Percentiles rank a stretch among this genome's conserved stretches.
phyloP scores from a whole-genome alignment of 2,888 invertebrate species.

The Salticus scenicus region DNA sequence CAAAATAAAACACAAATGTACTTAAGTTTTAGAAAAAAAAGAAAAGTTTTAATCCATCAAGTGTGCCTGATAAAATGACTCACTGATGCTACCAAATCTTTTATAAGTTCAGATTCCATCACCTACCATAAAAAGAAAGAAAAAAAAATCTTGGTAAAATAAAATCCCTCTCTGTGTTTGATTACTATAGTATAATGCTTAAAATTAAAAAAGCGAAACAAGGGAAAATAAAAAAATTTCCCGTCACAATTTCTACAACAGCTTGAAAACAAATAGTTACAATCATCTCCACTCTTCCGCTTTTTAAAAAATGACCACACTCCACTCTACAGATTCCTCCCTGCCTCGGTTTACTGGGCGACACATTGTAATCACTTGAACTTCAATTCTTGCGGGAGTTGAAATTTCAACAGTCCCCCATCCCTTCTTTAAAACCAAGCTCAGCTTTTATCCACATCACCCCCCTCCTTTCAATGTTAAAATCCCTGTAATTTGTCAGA shows the following conservation, averaged over 20 bases:
- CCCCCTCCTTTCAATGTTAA: slow-evolving; percentile 25
- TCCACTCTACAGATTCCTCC: neutral
- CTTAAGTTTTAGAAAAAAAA: too few species aligned
- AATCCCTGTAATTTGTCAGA: slow-evolving; percentile 62
- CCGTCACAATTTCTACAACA: neutral
- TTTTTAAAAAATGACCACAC: slow-evolving; percentile 37
- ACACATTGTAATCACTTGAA: slow-evolving; percentile 41
- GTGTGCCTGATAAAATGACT: too few species aligned
- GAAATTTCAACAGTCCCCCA: neutral
- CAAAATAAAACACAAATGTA: too few species aligned
- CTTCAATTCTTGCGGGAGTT: neutral
- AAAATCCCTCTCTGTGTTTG: too few species aligned
- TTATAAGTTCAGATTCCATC: too few species aligned
- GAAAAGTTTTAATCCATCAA: too few species aligned
- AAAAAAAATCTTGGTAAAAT: too few species aligned
- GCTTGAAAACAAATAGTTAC: neutral
- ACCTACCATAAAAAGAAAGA: too few species aligned
- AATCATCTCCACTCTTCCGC: neutral
- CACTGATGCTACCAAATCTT: too few species aligned
- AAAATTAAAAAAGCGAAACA: too few species aligned
- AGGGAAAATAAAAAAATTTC: too few species aligned
- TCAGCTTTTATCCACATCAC: neutral
- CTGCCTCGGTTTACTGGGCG: neutral
- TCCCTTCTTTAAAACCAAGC: neutral
- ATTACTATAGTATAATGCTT: too few species aligned